phyloP scores from a whole-genome alignment of 2,797 vertebrate species.

The Anableps anableps region DNA sequence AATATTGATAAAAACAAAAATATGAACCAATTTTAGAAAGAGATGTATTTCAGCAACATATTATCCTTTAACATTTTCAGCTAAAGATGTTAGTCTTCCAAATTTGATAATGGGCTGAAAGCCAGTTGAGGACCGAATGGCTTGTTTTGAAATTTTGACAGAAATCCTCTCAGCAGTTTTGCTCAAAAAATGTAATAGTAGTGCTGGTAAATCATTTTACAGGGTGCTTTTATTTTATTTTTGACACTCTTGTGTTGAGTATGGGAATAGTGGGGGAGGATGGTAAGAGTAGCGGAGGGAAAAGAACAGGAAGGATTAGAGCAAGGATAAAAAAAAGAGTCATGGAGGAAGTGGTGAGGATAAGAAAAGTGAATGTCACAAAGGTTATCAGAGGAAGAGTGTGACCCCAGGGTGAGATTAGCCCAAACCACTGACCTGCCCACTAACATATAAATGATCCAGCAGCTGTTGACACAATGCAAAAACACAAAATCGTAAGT shows the following conservation, averaged over 20 bases:
- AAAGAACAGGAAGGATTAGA: conserved; percentile 11
- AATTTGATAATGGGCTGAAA: not conserved
- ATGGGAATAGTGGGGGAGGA: conserved; percentile 14
- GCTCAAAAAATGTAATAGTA: not conserved
- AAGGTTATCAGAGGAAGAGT: conserved; percentile 44
- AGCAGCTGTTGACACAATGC: not conserved
- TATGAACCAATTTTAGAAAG: not conserved
- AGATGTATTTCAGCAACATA: too few relatives aligned
- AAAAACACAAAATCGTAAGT: too few relatives aligned
- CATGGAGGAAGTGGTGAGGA: not conserved
- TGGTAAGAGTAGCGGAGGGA: not conserved
- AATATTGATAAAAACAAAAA: not conserved
- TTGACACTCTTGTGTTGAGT: not conserved
- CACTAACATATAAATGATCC: conserved; percentile 9
- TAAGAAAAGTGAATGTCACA: conserved; percentile 30
- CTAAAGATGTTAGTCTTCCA: not conserved
- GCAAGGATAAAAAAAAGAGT: not conserved
- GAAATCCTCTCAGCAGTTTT: not conserved
- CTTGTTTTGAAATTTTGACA: not conserved
- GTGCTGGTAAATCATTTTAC: not conserved
- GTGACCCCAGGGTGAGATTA: conserved; percentile 43
- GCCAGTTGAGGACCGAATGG: not conserved
- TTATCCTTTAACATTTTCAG: not conserved
- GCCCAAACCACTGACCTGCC: conserved; percentile 24
- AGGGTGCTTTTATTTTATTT: not conserved